These are phyloP conservation scores for Bemisia tabaci DNA, from an alignment of 1,140 invertebrate species.

Conservation along the genomic window DNA sequence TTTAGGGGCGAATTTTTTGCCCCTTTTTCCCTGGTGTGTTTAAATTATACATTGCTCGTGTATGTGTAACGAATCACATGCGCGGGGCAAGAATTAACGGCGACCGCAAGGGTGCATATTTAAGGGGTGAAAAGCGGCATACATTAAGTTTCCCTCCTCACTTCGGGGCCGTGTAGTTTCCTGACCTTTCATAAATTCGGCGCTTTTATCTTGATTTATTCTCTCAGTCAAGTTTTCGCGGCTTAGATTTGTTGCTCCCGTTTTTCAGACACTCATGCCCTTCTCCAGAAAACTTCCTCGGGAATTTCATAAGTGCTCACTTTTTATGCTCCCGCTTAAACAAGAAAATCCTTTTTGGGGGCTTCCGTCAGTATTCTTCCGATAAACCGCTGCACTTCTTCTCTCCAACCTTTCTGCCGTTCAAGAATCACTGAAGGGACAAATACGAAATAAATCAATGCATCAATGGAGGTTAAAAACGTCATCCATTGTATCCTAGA, in stretches of 20 bases:
- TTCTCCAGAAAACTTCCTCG: background rate
- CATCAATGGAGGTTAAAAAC: too few species aligned
- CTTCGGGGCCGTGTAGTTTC: background rate
- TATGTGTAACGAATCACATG: background rate
- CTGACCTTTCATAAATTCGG: background rate
- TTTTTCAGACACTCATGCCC: background rate
- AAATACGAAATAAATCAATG: too few species aligned
- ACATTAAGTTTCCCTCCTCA: background rate
- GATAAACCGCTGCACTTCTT: too few species aligned
- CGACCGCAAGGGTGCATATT: background rate
- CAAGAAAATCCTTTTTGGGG: too few species aligned
- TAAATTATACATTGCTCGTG: background rate
- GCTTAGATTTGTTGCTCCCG: background rate
- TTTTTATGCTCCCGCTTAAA: background rate
- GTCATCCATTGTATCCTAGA: too few species aligned
- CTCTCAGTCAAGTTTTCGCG: background rate
- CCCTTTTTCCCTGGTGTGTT: background rate
- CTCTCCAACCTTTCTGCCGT: too few species aligned
- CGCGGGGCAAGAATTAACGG: background rate
- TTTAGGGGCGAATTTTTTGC: background rate
- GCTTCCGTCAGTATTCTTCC: too few species aligned
- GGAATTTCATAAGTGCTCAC: background rate
- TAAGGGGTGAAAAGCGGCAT: background rate
- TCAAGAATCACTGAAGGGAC: too few species aligned
- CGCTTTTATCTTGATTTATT: background rate